Base-by-base conservation (phyloP, 2,797 vertebrate species). In the Lemur catta region DNA sequence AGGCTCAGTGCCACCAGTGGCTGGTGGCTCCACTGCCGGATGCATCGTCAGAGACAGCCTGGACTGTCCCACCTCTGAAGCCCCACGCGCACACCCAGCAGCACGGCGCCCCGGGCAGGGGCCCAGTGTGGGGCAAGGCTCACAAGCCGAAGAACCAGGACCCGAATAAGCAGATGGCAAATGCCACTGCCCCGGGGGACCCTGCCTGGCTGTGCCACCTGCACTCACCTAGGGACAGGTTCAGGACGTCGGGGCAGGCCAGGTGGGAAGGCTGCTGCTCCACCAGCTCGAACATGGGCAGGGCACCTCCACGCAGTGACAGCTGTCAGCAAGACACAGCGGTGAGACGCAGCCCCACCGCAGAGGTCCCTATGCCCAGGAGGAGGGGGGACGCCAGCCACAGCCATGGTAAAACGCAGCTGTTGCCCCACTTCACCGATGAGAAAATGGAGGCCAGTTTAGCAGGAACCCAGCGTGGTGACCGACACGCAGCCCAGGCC, bases 241-340 rank as follows among this genome's bases (percentile, higher is more conserved):
- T 99, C 52, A 99, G 99, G 95, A 99, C 98, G 0, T 99, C 99
- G 0, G 99, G 98, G 76, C 99, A 99, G 98, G 99, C 99, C 98
- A 99, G 99, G 97, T 99, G 99, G 0, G 99, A 99, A 0, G 99
- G 99, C 98, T 99, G 99, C 97, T 99, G 99, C 91, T 99, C 99
- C 2, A 99, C 99, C 35, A 99, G 98, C 69, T 99, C 99, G 13
- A 99, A 99, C 99, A 99, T 99, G 3, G 99, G 99, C 96, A 99
- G 98, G 0, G 99, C 99, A 2, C 99, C 99, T 98, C 98, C 99
- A 50, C 99, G 99, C 97, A 99, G 98, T n/a, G 99, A 99, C 95
- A 99, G 96, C 99, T 99, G 97, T 52, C 92, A 87, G 96, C 24
- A 81, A 97, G 30, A 97, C 79, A 46, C 0, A 1, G 48, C 57